Evolutionary conservation across 2,113 vertebrate genomes (phyloP).

Genomic region (Gymnocephalus cernua): DNA sequence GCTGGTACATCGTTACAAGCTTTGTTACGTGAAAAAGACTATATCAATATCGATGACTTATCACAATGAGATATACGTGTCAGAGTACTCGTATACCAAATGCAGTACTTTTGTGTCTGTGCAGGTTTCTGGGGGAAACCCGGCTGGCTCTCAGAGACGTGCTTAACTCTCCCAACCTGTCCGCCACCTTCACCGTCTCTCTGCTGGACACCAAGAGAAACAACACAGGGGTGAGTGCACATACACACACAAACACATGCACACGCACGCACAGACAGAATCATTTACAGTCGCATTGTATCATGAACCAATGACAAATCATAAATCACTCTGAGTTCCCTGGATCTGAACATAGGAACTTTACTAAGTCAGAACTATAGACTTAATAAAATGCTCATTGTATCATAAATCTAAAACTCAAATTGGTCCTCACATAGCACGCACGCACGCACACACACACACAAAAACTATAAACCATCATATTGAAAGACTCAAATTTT

Average conservation of each 20-base stretch:
- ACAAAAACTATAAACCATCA: no score
- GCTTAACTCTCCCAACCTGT: slow-evolving; percentile 87
- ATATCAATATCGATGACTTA: no score
- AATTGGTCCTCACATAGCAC: neutral
- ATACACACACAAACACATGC: slow-evolving; percentile 10
- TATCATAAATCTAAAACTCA: no score
- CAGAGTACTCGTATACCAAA: neutral
- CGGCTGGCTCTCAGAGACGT: slow-evolving; percentile 89
- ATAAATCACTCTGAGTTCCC: slow-evolving; percentile 45
- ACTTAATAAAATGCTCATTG: no score
- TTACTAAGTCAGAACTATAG: slow-evolving; percentile 9
- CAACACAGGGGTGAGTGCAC: slow-evolving; percentile 88
- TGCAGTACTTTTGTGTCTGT: neutral
- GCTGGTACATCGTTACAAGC: no score
- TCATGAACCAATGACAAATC: neutral
- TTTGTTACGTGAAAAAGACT: no score
- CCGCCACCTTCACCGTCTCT: slow-evolving; percentile 89
- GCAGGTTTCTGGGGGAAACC: slow-evolving; percentile 92
- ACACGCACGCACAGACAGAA: slow-evolving; percentile 2
- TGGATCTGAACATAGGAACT: slow-evolving; percentile 36
- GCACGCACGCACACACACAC: neutral
- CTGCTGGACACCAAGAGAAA: slow-evolving; percentile 91
- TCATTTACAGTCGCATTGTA: slow-evolving; percentile 2
- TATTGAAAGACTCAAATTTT: no score
- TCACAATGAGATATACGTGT: neutral